Evolutionary conservation across 1,140 invertebrate genomes (phyloP), one percentile per base, ranked within the genome.

Genomic region (Eubasilissa regina): DNA sequence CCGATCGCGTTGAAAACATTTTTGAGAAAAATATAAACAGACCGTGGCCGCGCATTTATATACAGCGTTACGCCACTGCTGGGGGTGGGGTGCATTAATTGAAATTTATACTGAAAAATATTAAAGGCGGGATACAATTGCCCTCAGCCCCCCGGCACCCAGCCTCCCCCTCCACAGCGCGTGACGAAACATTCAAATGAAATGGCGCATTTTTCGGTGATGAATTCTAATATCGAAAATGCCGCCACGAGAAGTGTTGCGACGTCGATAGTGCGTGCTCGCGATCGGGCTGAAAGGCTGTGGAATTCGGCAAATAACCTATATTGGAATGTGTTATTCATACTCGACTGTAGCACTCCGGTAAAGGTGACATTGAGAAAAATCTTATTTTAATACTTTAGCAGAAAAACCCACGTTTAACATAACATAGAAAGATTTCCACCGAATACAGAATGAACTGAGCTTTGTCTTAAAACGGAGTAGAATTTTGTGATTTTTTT

Each of bases 51-150:
- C 25, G 47, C 47, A 77, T 77, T 66, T 68, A 77, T 55, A 53
- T 56, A 68, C n/a, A 76, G 47, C 12, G 75, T 55, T 68, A 66
- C 75, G 48, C 53, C 77, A 62, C 66, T 47, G 51, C 13, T 4
- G 51, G 47, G 53, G 44, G 72, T 74, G 75, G 81, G 81, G 81
- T 80, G 81, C 53, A 77, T 82, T 82, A 82, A 82, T 82, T 82
- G 81, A 82, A 82, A 82, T 82, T 82, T 82, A 82, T 82, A 82
- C 81, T 82, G 81, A 80, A 80, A 82, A 82, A 82, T 82, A 82
- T 82, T 80, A 72, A 78, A 78, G 75, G 75, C 74, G 44, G 56
- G 74, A 76, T 45, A 62, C 74, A 76, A 76, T 62, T 62, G 74
- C 44, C 58, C 43, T 48, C 21, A 17, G n/a, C 15, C 58, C 58